A percentile compares a stretch with the other conserved stretches of the same genome.
phyloP scores from a whole-genome alignment of 2,113 vertebrate species.

The Maccullochella peelii region DNA sequence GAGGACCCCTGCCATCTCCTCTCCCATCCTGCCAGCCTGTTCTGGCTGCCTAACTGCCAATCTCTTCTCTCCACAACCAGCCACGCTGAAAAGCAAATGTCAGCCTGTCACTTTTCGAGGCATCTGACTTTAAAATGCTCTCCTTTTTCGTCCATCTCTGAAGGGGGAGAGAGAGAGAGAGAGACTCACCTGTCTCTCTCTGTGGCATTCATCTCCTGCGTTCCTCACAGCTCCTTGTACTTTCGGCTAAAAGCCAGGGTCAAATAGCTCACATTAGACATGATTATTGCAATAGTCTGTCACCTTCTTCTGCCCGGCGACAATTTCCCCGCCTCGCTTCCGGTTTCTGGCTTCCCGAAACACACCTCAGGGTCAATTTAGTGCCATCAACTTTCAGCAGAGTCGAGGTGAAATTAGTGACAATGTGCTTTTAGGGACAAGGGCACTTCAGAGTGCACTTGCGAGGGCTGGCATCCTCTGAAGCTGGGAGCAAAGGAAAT shows the following conservation, averaged over 20 bases:
- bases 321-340: conserved; percentile 51
- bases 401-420: conserved; percentile 61
- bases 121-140: conserved; percentile 77
- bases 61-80: conserved; percentile 75
- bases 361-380: conserved; percentile 56
- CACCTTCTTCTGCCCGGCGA: conserved; percentile 44
- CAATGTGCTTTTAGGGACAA: conserved; percentile 47
- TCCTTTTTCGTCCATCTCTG: conserved; percentile 46
- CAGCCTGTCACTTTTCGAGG: conserved; percentile 79
- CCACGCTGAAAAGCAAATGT: conserved; percentile 80
- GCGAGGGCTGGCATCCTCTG: conserved; percentile 12
- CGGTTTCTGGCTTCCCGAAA: conserved; percentile 47
- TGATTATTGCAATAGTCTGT: conserved; percentile 69
- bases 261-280: conserved; percentile 71
- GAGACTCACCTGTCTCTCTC: conserved; percentile 45
- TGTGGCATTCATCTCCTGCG: conserved; percentile 41
- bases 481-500: conserved; percentile 11
- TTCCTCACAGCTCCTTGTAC: conserved; percentile 48
- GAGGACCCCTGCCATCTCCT: conserved; percentile 77
- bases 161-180: conserved; percentile 44
- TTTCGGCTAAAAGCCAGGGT: conserved; percentile 66
- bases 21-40: conserved; percentile 77
- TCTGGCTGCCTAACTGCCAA: conserved; percentile 77
- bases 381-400: conserved; percentile 58
- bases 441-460: conserved; percentile 40